Conservation (phyloP, 2,797 vertebrate genomes). For the Menidia menidia region DNA sequence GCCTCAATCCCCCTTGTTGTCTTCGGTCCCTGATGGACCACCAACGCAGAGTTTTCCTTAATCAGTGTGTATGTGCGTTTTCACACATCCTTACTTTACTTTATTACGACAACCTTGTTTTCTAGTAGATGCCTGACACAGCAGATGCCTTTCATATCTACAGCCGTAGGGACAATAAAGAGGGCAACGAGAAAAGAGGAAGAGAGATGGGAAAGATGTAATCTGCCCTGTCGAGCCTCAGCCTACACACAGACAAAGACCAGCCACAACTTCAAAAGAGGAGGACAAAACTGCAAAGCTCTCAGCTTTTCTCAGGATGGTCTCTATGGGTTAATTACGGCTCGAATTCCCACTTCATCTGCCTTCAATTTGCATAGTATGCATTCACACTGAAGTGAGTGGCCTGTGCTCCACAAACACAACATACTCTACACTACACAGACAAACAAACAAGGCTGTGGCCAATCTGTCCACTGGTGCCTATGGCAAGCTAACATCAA, state of each 20-base stretch:
- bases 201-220: constrained; percentile 36
- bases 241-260: constrained; percentile 49
- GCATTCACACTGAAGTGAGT: constrained; percentile 44
- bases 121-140: constrained; percentile 67
- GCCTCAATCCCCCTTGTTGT: constrained; percentile 40
- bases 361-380: constrained; percentile 63
- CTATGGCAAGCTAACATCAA: constrained; percentile 56
- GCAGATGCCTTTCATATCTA: constrained; percentile 70
- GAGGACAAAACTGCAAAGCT: constrained; percentile 41
- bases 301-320: constrained; percentile 56
- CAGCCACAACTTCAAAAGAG: constrained; percentile 69
- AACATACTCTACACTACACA: constrained; percentile 17
- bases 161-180: constrained; percentile 65
- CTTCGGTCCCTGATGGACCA: constrained; percentile 59
- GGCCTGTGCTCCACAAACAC: constrained; percentile 26
- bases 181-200: constrained; percentile 50
- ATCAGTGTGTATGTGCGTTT: constrained; percentile 54
- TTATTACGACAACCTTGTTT: constrained; percentile 70
- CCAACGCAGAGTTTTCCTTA: constrained; percentile 67
- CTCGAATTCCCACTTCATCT: constrained; percentile 60
- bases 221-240: constrained; percentile 46
- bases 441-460: constrained; percentile 47
- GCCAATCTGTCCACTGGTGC: constrained; percentile 51
- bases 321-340: constrained; percentile 81
- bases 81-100: constrained; percentile 35